These are phyloP conservation scores for Pygoscelis adeliae DNA, from an alignment of 2,113 vertebrate genomes.

Conservation along the genomic window DNA sequence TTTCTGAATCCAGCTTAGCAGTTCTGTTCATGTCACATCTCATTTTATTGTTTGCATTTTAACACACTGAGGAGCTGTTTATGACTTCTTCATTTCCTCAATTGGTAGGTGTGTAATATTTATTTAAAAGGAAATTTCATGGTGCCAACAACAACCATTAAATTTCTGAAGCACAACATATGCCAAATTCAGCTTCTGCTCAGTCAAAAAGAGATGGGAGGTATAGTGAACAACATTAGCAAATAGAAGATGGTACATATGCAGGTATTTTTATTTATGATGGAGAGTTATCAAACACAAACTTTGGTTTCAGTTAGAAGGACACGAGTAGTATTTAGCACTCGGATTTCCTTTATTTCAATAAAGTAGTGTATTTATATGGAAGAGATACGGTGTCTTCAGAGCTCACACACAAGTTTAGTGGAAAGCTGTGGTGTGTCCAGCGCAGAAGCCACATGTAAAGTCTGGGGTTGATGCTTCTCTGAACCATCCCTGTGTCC, in stretches of 20 bases:
- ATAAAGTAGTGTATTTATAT: neutral
- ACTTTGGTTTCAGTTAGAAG: neutral
- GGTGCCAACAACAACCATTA: neutral
- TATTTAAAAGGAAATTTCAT: constrained; percentile 48
- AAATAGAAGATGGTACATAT: neutral
- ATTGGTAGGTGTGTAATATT: constrained; percentile 6
- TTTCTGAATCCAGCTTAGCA: neutral
- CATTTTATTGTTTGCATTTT: constrained; percentile 41
- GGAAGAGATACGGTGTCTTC: neutral
- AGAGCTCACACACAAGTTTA: neutral
- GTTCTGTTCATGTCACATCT: constrained; percentile 29
- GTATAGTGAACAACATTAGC: neutral
- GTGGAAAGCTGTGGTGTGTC: neutral
- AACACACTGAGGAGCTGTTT: constrained; percentile 37
- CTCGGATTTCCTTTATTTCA: neutral
- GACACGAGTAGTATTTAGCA: neutral
- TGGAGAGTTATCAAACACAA: neutral
- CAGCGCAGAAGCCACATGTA: accelerated
- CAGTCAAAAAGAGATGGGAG: neutral
- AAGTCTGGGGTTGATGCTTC: neutral
- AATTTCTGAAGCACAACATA: neutral
- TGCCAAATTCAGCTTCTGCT: constrained; percentile 4
- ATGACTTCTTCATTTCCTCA: constrained; percentile 14
- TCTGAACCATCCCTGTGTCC: neutral
- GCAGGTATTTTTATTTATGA: neutral